Conservation (phyloP, 2,797 vertebrate species). For the Argya squamiceps region DNA sequence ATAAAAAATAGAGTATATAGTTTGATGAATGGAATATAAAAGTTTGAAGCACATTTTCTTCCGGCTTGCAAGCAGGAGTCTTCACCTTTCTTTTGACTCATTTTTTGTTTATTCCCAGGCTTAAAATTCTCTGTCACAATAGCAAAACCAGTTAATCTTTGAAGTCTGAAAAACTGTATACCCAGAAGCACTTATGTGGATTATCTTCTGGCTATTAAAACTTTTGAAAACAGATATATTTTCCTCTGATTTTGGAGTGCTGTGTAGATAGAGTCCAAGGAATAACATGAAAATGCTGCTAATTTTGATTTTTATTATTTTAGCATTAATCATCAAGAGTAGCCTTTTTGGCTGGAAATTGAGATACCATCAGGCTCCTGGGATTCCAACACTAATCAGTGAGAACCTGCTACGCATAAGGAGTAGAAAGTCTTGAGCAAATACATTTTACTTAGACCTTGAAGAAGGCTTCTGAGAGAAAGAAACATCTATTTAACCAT, state of each 20-base stretch:
- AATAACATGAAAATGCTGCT: background rate
- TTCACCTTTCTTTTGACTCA: background rate
- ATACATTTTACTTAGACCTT: background rate
- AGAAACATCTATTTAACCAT: background rate
- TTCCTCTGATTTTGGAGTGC: background rate
- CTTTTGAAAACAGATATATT: background rate
- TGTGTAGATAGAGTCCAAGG: background rate
- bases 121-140: background rate
- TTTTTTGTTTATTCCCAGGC: background rate
- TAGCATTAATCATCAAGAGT: background rate
- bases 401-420: background rate
- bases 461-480: background rate
- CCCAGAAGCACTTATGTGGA: background rate
- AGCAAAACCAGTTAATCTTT: background rate
- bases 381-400: background rate
- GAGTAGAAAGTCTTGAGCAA: background rate
- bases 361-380: background rate
- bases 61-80: background rate
- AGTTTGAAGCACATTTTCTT: background rate
- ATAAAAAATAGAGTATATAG: background rate
- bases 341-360: background rate
- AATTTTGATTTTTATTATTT: background rate
- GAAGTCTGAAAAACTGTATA: background rate
- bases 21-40: background rate
- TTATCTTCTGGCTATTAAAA: background rate